A percentile compares a stretch with the other conserved stretches of the same genome.
Conservation (phyloP, 2,113 vertebrate species). For the Dunckerocampus dactyliophorus region DNA sequence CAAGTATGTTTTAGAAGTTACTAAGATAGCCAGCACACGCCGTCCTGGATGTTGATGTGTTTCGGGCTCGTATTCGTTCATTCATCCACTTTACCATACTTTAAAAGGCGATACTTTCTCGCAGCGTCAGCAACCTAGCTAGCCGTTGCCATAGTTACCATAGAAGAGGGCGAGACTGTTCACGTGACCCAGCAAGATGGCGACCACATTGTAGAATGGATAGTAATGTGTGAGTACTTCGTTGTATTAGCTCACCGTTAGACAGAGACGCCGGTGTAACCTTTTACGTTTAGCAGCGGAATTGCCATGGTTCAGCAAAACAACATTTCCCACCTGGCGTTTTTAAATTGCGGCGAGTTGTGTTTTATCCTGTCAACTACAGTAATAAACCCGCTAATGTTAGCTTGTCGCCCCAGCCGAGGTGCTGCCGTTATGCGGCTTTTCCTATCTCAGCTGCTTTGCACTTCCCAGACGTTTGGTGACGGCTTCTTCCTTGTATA, state of each 20-base stretch:
- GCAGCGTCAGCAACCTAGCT: not conserved
- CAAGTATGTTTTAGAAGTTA: too few species aligned
- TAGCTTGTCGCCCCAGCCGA: slow-evolving; percentile 34
- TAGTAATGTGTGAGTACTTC: slow-evolving; percentile 47
- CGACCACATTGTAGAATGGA: slow-evolving; percentile 52
- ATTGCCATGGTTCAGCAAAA: not conserved
- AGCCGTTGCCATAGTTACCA: slow-evolving; percentile 54
- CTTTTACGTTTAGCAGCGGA: not conserved
- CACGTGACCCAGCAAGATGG: slow-evolving; percentile 69
- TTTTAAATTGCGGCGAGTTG: not conserved
- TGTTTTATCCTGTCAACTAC: slow-evolving; percentile 10
- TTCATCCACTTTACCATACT: too few species aligned
- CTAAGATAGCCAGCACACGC: too few species aligned
- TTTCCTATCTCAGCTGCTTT: slow-evolving; percentile 16
- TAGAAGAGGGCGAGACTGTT: slow-evolving; percentile 36
- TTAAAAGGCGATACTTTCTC: too few species aligned
- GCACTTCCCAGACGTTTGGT: not conserved
- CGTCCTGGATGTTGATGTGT: too few species aligned
- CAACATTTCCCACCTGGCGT: not conserved
- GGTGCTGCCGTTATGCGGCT: not conserved
- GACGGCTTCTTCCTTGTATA: not conserved
- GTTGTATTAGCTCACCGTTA: slow-evolving; percentile 33
- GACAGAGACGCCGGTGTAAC: not conserved
- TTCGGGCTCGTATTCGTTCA: too few species aligned
- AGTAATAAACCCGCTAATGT: slow-evolving; percentile 45